These are phyloP conservation scores for Aldabrachelys gigantea DNA, from an alignment of 2,113 vertebrate species.

Conservation along the genomic window DNA sequence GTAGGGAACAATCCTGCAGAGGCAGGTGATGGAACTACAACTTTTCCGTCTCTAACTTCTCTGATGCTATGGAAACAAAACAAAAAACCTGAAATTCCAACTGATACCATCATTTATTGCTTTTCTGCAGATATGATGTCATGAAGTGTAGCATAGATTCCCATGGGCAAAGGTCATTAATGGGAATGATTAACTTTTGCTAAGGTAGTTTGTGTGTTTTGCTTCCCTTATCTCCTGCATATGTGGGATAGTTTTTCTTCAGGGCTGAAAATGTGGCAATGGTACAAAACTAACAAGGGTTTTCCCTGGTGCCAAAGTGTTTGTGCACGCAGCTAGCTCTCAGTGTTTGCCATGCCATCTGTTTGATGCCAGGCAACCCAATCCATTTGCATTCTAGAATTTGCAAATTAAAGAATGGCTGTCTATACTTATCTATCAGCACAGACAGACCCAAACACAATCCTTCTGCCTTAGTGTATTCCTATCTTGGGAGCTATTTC, in stretches of 20 bases:
- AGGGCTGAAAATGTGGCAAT: not conserved
- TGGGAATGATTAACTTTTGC: constrained; percentile 7
- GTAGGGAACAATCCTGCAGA: not conserved
- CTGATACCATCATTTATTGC: not conserved
- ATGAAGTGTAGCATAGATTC: not conserved
- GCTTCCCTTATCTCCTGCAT: not conserved
- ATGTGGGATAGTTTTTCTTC: not conserved
- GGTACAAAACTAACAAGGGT: not conserved
- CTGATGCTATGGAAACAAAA: not conserved
- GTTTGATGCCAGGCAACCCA: not conserved
- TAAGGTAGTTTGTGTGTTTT: not conserved
- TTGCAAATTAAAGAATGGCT: not conserved
- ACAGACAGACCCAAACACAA: not conserved
- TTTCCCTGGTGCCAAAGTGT: not conserved
- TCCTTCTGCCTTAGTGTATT: not conserved
- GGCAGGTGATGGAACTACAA: not conserved
- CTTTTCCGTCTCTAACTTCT: not conserved
- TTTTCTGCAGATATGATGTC: not conserved
- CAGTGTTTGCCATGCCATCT: not conserved
- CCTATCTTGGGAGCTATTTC: not conserved
- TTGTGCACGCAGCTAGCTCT: not conserved
- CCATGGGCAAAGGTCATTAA: constrained; percentile 28
- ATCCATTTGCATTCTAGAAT: not conserved
- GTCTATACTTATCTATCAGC: not conserved
- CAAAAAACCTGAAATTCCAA: not conserved